phyloP scores from a whole-genome alignment of 2,797 vertebrate genomes.

The Tragelaphus oryx region DNA sequence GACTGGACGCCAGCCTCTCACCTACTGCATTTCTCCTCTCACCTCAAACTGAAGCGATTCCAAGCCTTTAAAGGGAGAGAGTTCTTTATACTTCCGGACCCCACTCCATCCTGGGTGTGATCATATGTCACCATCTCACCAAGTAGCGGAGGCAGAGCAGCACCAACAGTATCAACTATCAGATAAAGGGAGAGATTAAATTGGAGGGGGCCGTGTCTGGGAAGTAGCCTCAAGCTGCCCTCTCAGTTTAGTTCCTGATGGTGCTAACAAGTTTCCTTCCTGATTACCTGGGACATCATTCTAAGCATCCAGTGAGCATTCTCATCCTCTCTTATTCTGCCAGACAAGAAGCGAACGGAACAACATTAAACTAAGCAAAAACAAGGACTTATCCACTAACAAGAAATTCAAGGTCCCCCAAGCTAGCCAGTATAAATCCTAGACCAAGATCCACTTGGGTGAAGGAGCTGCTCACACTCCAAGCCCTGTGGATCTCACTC shows the following conservation, averaged over 20 bases:
- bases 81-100: neutral
- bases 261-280: neutral
- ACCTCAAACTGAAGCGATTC: neutral
- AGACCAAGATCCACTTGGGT: neutral
- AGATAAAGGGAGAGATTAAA: neutral
- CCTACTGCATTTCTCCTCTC: neutral
- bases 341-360: neutral
- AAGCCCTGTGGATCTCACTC: neutral
- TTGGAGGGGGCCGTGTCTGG: neutral
- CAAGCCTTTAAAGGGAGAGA: neutral
- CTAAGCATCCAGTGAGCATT: neutral
- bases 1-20: neutral
- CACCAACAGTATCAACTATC: neutral
- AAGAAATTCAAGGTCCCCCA: neutral
- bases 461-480: neutral
- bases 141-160: no score
- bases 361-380: neutral
- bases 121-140: neutral
- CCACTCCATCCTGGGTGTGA: neutral
- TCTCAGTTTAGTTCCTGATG: neutral
- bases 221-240: neutral
- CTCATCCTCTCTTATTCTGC: neutral
- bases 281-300: neutral
- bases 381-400: neutral
- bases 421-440: neutral